These are phyloP conservation scores for Ursus arctos DNA, from an alignment of 2,113 vertebrate genomes.

Conservation along the genomic window DNA sequence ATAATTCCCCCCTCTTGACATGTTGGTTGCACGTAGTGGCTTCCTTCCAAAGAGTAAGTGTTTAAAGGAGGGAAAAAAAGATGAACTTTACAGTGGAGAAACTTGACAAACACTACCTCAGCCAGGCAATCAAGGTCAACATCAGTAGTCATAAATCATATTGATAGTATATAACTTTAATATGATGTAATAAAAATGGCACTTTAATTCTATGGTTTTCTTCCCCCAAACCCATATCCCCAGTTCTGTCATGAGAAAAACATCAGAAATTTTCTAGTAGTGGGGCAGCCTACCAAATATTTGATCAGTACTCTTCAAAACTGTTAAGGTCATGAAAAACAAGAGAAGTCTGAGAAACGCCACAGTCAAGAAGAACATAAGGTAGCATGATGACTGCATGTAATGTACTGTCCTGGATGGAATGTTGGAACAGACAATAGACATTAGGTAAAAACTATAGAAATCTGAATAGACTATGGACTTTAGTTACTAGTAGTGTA, in stretches of 20 bases:
- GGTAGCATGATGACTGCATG: not conserved
- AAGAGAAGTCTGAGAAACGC: not conserved
- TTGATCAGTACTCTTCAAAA: slow-evolving; percentile 2
- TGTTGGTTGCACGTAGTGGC: not conserved
- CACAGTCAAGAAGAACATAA: not conserved
- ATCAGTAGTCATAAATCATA: not conserved
- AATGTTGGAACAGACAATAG: not conserved
- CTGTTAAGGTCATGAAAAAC: not conserved
- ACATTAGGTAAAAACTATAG: not conserved
- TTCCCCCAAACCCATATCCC: not conserved
- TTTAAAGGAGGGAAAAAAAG: not conserved
- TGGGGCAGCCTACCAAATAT: not conserved
- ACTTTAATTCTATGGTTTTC: not conserved
- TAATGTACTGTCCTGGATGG: not conserved
- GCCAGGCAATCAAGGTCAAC: not conserved
- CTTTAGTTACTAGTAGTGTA: not conserved
- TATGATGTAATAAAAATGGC: not conserved
- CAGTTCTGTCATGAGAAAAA: not conserved
- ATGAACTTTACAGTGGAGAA: not conserved
- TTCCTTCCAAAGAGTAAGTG: not conserved
- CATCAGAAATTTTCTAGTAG: not conserved
- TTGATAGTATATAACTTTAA: not conserved
- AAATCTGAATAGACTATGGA: not conserved
- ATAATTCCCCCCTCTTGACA: not conserved
- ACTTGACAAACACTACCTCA: not conserved